Evolutionary conservation across 2,113 vertebrate genomes (phyloP).

Genomic region (Carassius auratus): DNA sequence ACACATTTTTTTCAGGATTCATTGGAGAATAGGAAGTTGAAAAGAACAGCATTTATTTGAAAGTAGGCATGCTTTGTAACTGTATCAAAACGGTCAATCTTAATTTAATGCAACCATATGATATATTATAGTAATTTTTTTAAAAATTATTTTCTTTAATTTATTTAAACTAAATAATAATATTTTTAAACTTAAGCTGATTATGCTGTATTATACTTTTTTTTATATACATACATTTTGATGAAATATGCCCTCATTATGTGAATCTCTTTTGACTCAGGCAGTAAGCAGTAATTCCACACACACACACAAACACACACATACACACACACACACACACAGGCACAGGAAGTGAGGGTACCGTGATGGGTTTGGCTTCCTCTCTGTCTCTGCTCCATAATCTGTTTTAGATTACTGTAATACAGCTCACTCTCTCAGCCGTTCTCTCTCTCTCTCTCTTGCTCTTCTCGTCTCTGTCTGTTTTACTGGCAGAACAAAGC

Average conservation of each 20-base stretch:
- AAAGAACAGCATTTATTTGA: no score
- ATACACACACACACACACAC: background rate
- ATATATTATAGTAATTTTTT: no score
- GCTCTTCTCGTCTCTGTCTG: background rate
- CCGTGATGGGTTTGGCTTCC: constrained; percentile 56
- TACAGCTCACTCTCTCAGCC: constrained; percentile 27
- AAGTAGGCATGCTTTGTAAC: no score
- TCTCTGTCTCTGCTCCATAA: constrained; percentile 63
- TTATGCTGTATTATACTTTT: no score
- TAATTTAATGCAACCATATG: no score
- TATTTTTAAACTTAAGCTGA: no score
- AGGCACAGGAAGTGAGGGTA: constrained; percentile 32
- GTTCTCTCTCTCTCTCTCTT: background rate
- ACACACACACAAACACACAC: background rate
- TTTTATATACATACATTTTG: no score
- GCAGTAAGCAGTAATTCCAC: background rate
- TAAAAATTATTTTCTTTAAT: no score
- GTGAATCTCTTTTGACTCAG: background rate
- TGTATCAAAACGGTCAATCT: no score
- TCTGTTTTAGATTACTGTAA: constrained; percentile 66
- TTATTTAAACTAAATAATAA: no score
- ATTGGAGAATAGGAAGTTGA: no score
- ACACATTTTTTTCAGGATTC: no score
- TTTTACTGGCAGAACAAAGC: constrained; percentile 39
- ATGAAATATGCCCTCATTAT: background rate